Base-by-base conservation (phyloP, 2,888 invertebrate genomes). In the Neoascia interrupta region DNA sequence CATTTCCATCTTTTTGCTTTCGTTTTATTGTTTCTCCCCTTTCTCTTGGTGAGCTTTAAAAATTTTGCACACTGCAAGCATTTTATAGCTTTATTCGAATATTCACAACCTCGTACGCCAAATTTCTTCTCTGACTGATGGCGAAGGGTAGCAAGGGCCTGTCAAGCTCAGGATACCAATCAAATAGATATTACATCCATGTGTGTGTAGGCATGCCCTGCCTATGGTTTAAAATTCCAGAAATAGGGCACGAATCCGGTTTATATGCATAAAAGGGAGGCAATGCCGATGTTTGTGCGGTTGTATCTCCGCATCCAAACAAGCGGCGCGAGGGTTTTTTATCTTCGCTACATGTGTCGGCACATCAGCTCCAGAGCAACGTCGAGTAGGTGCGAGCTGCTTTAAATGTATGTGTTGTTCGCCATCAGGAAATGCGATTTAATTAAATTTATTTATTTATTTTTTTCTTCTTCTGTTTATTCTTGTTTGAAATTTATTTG, bases 371-470 rank as follows among this genome's bases (percentile, higher is more conserved):
- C 19, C 31, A n/a, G n/a, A n/a, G n/a, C n/a, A n/a, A n/a, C n/a
- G 4, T 5, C 8, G 15, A 31, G 31, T 34, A 23, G 34, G 8
- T 43, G 43, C 43, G 26, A 41, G 26, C 15, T n/a, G n/a, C n/a
- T n/a, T n/a, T n/a, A n/a, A n/a, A n/a, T n/a, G n/a, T 56, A 19
- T 49, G 26, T 51, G 45, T 43, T 8, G 47, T 37, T 6, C 28
- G 34, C 18, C 18, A 56, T 34, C 72, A 63, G 72, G 72, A 72
- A 73, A 66, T 58, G 66, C 56, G 51, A 58, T 66, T 66, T 73
- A 73, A 73, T 73, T 73, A 73, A 73, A 58, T 66, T 73, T 66
- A 73, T 73, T 58, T 58, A 51, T 37, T 73, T 56, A 58, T 58
- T 34, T 43, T 26, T 56, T 21, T 23, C 16, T 8, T 56, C 18